Base-by-base conservation (phyloP, 2,113 vertebrate genomes). In the Macaca nemestrina region DNA sequence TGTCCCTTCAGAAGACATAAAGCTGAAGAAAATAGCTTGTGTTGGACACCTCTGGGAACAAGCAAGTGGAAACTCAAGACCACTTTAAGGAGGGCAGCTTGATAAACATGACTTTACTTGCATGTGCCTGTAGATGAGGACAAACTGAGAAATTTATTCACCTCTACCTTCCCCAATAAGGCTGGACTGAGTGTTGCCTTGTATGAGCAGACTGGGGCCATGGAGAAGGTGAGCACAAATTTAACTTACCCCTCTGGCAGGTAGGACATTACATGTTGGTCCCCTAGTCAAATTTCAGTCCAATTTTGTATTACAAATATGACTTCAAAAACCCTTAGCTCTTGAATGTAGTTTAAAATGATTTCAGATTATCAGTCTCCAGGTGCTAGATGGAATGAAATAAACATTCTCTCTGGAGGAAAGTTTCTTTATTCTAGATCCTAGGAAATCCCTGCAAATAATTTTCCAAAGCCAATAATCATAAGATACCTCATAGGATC, bases 91-190 rank as follows among this genome's bases (percentile, higher is more conserved):
- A 73, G 52, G 35, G 16, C 16, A 22, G 30, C 35, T 17, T 27
- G 30, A 43, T 23, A 22, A 84, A 23, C 4, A 43, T 1, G 30
- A 68, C 32, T 68, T 64, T 30, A 35, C 13, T 32, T 67, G n/a
- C 16, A 18, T 0, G 0, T 57, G 20, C 59, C 27, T 57, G 18
- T n/a, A 59, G 30, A 4, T 57, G 48, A 76, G 43, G 23, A 30
- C 25, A 27, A 86, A 79, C 13, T 52, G 30, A 79, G 14, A 67
- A 35, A 83, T 30, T 38, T 2, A 6, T 30, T 40, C 20, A 5
- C 6, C 27, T 55, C 9, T 3, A 2, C 35, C 9, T 27, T 7
- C 45, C 4, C 6, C 22, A 0, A 0, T 2, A 12, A 23, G 80
- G 23, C 13, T 22, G 18, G 23, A 25, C 2, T n/a, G 70, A 30